phyloP scores from a whole-genome alignment of 2,113 vertebrate genomes.

The Zonotrichia leucophrys region DNA sequence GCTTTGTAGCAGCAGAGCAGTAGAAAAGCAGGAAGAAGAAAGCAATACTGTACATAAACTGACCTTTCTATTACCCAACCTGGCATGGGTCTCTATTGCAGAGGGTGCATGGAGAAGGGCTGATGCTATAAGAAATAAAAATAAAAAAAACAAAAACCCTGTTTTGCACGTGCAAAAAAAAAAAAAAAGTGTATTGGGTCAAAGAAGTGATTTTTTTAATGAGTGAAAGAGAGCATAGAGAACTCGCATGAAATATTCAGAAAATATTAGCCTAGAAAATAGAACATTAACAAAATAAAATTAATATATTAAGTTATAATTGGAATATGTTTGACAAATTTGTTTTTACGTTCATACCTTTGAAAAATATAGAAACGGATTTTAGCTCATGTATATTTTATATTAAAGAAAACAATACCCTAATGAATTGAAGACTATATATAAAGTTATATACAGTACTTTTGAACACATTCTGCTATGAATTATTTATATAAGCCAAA shows the following conservation, averaged over 20 bases:
- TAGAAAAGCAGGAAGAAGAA: conserved; percentile 83
- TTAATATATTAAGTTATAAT: conserved; percentile 91
- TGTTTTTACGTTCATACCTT: conserved; percentile 82
- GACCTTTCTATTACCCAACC: conserved; percentile 78
- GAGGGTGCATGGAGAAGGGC: conserved; percentile 83
- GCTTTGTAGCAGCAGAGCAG: conserved; percentile 84
- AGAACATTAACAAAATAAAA: conserved; percentile 80
- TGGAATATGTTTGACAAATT: conserved; percentile 81
- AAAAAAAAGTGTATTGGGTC: conserved; percentile 72
- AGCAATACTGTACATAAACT: conserved; percentile 86
- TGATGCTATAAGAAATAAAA: conserved; percentile 70
- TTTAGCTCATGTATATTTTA: conserved; percentile 88
- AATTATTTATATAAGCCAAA: conserved; percentile 99
- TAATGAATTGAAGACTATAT: conserved; percentile 91
- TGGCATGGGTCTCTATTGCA: conserved; percentile 81
- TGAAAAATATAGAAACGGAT: conserved; percentile 78
- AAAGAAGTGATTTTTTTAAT: conserved; percentile 77
- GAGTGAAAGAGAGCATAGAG: conserved; percentile 70
- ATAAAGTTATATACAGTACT: conserved; percentile 87
- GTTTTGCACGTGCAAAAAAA: conserved; percentile 80
- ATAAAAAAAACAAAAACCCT: conserved; percentile 61
- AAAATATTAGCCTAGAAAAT: conserved; percentile 80
- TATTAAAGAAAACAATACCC: conserved; percentile 86
- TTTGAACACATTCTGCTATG: conserved; percentile 92
- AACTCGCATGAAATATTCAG: conserved; percentile 80